Evolutionary conservation across 2,113 vertebrate species (phyloP), one percentile per base, ranked within the genome.

Genomic region (Chascanopsetta lugubris): DNA sequence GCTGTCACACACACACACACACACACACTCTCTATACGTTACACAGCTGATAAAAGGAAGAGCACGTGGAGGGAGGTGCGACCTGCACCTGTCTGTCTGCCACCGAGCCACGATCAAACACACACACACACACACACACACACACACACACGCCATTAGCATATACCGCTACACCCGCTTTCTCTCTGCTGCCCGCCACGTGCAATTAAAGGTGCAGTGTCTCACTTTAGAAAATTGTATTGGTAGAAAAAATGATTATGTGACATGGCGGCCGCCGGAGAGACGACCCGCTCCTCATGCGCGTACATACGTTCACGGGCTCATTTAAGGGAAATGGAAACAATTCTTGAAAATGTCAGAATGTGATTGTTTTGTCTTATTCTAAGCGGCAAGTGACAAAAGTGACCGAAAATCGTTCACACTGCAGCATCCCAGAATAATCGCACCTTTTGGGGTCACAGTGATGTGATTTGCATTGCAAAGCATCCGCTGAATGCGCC

Each of bases 401-500:
- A n/a, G n/a, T n/a, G n/a, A n/a, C n/a, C n/a, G n/a, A n/a, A n/a
- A n/a, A n/a, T n/a, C n/a, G n/a, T n/a, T n/a, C n/a, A n/a, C n/a
- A n/a, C n/a, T n/a, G n/a, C n/a, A n/a, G n/a, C 50, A 64, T 72
- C 48, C 32, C 59, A 73, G 75, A 84, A 86, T 85, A 85, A 86
- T 83, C 64, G 84, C 69, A 69, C 51, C 77, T 60, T 75, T 45
- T 85, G 70, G n/a, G n/a, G 77, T 72, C 68, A 75, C 85, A 88
- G 87, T 79, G 80, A 90, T 77, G 61, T 29, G 34, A 86, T 91
- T 91, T 89, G 86, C 85, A 88, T 87, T 73, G 79, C 80, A 89
- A 90, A 90, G 77, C 56, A 63, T 73, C 80, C 45, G 60, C 61
- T 61, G 47, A 40, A 71, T 61, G 48, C 55, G 38, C 47, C 56